These are phyloP conservation scores for Panthera leo DNA, from an alignment of 2,113 vertebrate genomes.

Conservation along the genomic window DNA sequence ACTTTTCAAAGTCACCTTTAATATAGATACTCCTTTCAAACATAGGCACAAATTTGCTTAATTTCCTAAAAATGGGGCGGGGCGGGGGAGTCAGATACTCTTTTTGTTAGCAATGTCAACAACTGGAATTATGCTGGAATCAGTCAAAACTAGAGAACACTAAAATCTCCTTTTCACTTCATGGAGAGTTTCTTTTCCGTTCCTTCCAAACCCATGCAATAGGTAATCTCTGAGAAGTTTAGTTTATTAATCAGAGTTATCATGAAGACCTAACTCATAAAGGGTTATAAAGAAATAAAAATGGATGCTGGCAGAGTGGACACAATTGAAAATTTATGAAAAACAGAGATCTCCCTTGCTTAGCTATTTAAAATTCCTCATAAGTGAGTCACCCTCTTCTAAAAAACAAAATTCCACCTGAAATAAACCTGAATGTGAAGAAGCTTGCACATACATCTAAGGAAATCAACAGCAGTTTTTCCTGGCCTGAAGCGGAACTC, in stretches of 20 bases:
- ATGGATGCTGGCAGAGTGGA: constrained; percentile 34
- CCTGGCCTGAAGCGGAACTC: neutral
- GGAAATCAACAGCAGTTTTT: neutral
- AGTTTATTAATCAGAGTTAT: constrained; percentile 53
- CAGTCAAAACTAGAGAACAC: constrained; percentile 49
- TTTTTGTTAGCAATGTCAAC: constrained; percentile 51
- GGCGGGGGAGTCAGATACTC: constrained; percentile 9
- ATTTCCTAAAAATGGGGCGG: constrained; percentile 16
- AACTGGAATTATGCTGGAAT: constrained; percentile 41
- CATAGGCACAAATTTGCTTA: neutral
- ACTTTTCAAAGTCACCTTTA: constrained; percentile 45
- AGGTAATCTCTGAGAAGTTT: neutral
- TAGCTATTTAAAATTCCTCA: constrained; percentile 63
- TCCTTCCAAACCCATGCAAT: constrained; percentile 20
- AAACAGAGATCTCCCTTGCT: constrained; percentile 61
- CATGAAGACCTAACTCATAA: constrained; percentile 13
- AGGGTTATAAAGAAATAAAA: constrained; percentile 14
- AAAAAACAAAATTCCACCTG: constrained; percentile 64
- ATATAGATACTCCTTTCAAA: constrained; percentile 35
- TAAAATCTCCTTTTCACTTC: constrained; percentile 34
- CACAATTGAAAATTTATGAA: constrained; percentile 47
- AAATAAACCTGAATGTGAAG: constrained; percentile 65
- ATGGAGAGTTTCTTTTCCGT: neutral
- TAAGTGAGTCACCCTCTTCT: constrained; percentile 57
- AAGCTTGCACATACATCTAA: neutral